Percentiles rank a stretch among this genome's conserved stretches.
phyloP scores from a whole-genome alignment of 2,113 vertebrate species.

The Pristiophorus japonicus region DNA sequence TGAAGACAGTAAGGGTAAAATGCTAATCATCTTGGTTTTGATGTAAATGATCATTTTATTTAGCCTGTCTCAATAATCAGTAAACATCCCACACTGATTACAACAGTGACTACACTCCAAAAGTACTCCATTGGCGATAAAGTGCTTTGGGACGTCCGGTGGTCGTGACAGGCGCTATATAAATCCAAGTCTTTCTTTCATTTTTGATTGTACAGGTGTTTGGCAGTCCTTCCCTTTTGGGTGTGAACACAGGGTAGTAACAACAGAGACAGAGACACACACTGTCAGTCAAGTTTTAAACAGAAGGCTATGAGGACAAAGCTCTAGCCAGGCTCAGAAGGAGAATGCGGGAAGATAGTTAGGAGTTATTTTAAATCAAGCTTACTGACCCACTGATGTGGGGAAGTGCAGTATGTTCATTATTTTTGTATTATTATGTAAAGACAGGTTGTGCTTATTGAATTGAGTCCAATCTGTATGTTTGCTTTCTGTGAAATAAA shows the following conservation, averaged over 20 bases:
- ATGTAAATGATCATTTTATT: neutral
- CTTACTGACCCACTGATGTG: neutral
- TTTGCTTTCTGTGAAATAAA: neutral
- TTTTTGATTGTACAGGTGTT: too few species aligned
- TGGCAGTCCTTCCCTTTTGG: neutral
- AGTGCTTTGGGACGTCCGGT: too few species aligned
- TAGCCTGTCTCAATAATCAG: neutral
- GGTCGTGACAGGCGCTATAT: too few species aligned
- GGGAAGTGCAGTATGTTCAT: neutral
- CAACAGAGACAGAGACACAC: neutral
- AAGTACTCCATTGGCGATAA: too few species aligned
- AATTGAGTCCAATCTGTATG: neutral
- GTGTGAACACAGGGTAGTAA: neutral
- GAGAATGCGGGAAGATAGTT: neutral
- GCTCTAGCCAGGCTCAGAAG: neutral
- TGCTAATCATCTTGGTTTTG: neutral
- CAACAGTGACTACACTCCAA: too few species aligned
- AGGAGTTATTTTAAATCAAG: neutral
- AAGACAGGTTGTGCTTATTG: neutral
- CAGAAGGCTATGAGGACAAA: neutral
- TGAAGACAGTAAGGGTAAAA: neutral
- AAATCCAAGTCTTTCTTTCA: too few species aligned
- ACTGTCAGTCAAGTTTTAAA: neutral
- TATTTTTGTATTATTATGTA: neutral
- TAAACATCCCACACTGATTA: neutral